phyloP scores from a whole-genome alignment of 2,113 vertebrate species.

The Columba janthina region DNA sequence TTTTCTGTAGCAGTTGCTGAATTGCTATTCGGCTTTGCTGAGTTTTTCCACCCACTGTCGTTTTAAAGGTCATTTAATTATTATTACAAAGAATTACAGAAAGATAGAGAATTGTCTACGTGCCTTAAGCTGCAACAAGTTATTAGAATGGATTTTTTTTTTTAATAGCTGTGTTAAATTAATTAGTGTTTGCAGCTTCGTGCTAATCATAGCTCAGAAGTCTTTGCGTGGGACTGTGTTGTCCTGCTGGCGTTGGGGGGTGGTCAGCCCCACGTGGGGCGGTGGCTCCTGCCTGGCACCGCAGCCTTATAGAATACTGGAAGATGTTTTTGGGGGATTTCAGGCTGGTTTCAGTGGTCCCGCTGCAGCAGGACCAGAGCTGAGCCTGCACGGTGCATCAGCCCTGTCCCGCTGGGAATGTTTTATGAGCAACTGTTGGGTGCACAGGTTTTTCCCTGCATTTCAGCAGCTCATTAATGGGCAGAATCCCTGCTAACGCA shows the following conservation, averaged over 20 bases:
- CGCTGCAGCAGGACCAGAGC: no score
- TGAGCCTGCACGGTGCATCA: no score
- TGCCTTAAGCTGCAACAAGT: constrained; percentile 21
- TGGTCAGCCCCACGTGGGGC: no score
- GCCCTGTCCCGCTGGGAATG: no score
- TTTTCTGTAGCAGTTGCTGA: not conserved
- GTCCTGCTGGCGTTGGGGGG: no score
- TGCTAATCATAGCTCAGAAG: not conserved
- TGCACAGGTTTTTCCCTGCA: not conserved
- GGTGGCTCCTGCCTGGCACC: no score
- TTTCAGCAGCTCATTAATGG: not conserved
- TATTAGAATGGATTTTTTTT: not conserved
- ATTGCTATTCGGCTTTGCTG: not conserved
- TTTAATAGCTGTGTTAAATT: not conserved
- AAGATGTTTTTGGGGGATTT: no score
- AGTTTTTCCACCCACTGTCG: constrained; percentile 23
- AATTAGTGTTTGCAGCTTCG: not conserved
- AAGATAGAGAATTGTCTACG: constrained; percentile 18
- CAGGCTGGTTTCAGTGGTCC: no score
- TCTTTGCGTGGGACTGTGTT: not conserved
- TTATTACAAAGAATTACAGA: constrained; percentile 32
- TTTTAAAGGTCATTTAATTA: constrained; percentile 65
- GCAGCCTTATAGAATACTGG: no score
- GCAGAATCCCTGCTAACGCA: not conserved
- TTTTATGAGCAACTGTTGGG: not conserved